Evolutionary conservation across 2,797 vertebrate species (phyloP).

Genomic region (Merluccius polli): DNA sequence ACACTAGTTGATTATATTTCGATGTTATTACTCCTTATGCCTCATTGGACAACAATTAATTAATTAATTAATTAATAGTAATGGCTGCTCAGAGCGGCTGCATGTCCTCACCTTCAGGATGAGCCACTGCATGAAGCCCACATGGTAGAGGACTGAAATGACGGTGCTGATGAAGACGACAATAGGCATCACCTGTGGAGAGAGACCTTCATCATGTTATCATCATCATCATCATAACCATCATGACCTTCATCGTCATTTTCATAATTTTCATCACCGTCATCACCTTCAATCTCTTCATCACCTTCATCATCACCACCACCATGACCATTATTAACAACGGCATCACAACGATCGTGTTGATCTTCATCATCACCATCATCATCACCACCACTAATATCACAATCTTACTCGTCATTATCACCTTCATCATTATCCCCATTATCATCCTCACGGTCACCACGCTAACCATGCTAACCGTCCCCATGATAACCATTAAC

Average conservation of each 20-base stretch:
- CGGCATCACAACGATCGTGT: too few species aligned
- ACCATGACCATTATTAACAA: neutral
- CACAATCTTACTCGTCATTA: neutral
- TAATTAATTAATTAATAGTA: neutral
- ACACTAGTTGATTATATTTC: neutral
- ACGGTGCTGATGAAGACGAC: constrained; percentile 83
- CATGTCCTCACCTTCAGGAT: constrained; percentile 74
- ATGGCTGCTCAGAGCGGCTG: neutral
- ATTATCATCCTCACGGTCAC: neutral
- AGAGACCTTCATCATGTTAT: too few species aligned
- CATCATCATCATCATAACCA: constrained; percentile 12
- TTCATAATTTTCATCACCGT: neutral
- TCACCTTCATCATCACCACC: neutral
- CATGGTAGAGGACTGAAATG: constrained; percentile 80
- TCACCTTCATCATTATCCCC: neutral
- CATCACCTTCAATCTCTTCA: neutral
- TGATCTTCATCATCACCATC: neutral
- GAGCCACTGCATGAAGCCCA: constrained; percentile 84
- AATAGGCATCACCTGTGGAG: constrained; percentile 78
- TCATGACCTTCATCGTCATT: too few species aligned
- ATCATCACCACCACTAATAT: neutral
- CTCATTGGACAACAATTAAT: neutral
- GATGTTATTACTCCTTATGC: too few species aligned
- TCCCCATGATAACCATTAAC: neutral
- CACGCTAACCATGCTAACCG: neutral